Evolutionary conservation across 2,113 vertebrate species (phyloP).

Genomic region (Malurus elegans): DNA sequence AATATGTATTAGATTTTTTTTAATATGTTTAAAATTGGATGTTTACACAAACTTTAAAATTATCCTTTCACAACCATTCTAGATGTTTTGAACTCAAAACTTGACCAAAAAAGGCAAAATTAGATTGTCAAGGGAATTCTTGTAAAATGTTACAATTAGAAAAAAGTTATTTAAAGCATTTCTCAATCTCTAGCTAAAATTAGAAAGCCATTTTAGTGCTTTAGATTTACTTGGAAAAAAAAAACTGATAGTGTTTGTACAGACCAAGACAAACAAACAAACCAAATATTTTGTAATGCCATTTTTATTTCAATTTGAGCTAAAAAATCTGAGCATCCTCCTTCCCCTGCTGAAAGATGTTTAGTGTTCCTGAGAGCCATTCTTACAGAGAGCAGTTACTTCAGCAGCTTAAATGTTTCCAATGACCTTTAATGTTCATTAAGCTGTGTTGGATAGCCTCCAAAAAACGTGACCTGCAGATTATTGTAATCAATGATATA

Average conservation of each 20-base stretch:
- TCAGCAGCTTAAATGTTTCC: not conserved
- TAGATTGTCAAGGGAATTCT: not conserved
- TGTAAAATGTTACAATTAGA: not conserved
- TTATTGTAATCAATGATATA: not conserved
- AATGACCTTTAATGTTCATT: not conserved
- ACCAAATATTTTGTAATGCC: not conserved
- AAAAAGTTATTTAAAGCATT: not conserved
- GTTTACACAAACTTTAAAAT: not conserved
- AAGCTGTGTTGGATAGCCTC: not conserved
- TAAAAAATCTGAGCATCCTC: not conserved
- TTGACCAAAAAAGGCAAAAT: not conserved
- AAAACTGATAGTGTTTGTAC: not conserved
- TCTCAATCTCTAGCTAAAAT: not conserved
- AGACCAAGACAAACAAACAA: not conserved
- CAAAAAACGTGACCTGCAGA: not conserved
- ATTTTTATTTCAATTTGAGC: not conserved
- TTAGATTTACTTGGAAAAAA: not conserved
- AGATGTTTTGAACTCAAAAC: not conserved
- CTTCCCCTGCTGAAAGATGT: not conserved
- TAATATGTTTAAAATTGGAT: not conserved
- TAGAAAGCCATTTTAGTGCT: not conserved
- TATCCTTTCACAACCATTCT: not conserved
- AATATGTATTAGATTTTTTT: not conserved
- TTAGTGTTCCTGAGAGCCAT: not conserved
- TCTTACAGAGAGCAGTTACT: not conserved